These are phyloP conservation scores for Muricea muricata DNA, from an alignment of 92 coral and sea anemone species.

Conservation along the genomic window DNA sequence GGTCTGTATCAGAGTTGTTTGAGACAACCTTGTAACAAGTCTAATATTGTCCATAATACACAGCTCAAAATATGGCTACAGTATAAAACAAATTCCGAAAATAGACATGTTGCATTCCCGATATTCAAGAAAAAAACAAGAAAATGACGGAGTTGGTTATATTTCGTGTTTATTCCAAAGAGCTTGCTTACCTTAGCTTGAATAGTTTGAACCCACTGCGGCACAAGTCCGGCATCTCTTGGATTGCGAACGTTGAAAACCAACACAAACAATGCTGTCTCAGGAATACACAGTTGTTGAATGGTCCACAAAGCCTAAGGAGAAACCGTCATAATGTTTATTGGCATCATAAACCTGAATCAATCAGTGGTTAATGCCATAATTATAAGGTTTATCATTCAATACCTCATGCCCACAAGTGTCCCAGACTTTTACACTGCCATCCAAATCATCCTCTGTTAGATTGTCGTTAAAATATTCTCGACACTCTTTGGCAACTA, in stretches of 20 bases:
- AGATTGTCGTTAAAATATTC: not conserved
- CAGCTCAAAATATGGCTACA: too few species aligned
- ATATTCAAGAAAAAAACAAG: too few species aligned
- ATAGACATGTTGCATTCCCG: too few species aligned
- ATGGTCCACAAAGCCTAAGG: conserved; percentile 81
- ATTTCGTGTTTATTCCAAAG: too few species aligned
- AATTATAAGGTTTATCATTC: too few species aligned
- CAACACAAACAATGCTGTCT: conserved; percentile 71
- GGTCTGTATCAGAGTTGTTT: too few species aligned
- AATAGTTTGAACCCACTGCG: conserved; percentile 82
- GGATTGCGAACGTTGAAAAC: conserved; percentile 84
- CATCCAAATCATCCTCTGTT: not conserved
- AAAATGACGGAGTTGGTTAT: too few species aligned
- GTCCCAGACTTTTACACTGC: conserved; percentile 83
- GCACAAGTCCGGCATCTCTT: conserved; percentile 67
- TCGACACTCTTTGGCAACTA: conserved; percentile 36
- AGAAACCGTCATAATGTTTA: too few species aligned
- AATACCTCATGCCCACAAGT: conserved; percentile 89
- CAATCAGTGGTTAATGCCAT: not conserved
- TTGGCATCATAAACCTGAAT: too few species aligned
- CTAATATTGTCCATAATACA: too few species aligned
- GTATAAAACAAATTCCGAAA: too few species aligned
- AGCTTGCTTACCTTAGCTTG: conserved; percentile 97
- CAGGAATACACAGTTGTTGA: conserved; percentile 82
- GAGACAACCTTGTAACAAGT: too few species aligned